These are phyloP conservation scores for Sebastes minor DNA, from an alignment of 2,797 vertebrate species.

Conservation along the genomic window DNA sequence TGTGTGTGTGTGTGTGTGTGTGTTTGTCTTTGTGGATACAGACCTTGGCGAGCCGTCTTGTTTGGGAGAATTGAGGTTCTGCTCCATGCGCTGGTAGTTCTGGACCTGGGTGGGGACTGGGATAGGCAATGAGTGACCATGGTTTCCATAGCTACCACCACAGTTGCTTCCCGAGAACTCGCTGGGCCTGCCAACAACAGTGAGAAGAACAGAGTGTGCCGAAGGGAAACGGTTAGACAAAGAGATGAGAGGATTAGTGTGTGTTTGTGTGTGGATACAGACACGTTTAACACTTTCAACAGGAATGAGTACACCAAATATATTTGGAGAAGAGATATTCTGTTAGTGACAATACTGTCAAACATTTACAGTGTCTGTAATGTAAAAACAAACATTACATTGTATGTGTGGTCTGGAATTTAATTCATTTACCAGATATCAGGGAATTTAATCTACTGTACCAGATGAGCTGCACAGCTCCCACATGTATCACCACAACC, in stretches of 20 bases:
- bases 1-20: neutral
- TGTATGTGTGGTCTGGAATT: neutral
- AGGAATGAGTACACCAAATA: neutral
- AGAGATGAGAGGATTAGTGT: neutral
- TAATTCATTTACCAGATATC: neutral
- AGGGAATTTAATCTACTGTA: neutral
- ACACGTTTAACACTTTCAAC: neutral
- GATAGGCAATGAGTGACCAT: constrained; percentile 91
- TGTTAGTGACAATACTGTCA: neutral
- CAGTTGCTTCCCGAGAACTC: constrained; percentile 84
- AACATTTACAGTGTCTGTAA: neutral
- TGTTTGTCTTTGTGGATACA: constrained; percentile 40
- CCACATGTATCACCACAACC: neutral
- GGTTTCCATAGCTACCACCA: constrained; percentile 75
- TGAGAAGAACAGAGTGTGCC: constrained; percentile 40
- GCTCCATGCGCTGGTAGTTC: constrained; percentile 96
- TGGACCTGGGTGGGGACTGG: constrained; percentile 96
- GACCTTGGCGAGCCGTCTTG: constrained; percentile 87
- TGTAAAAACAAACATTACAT: neutral
- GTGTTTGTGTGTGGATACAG: neutral
- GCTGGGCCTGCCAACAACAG: constrained; percentile 77
- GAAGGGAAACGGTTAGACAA: constrained; percentile 22
- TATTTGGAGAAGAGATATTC: neutral
- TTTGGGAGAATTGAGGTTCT: constrained; percentile 89
- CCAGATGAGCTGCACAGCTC: neutral